Evolutionary conservation across 2,113 vertebrate species (phyloP), one percentile per base, ranked within the genome.

Genomic region (Rhinolophus ferrumequinum): DNA sequence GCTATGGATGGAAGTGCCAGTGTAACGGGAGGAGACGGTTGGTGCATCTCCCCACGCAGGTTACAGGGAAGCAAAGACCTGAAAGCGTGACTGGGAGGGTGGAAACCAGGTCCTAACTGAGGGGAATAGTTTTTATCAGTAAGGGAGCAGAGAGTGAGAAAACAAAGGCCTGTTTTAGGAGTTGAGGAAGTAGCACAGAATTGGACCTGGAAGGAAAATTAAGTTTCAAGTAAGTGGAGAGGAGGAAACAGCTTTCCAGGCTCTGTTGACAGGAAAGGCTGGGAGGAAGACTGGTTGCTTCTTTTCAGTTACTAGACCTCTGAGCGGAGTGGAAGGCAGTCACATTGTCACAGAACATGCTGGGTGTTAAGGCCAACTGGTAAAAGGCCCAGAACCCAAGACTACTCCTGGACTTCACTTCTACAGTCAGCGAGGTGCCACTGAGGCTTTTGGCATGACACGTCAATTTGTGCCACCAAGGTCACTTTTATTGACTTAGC

Each of bases 401-500:
- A 28, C 30, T 83, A 3, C 47, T 58, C 16, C n/a, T 28, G n/a
- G 79, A 70, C 70, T 60, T 79, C 52, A 56, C 81, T 60, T 77
- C 19, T 41, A 66, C 5, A 64, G 56, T 44, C 44, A 33, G n/a
- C 5, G 30, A 47, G 60, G 44, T 69, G 24, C 66, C 87, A 41
- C 9, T 58, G 66, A 38, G 81, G 50, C 52, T 85, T 64, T 76
- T 1, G 44, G 44, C 26, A 12, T 28, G 18, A 12, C 81, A 15
- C n/a, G 33, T 66, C 66, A 64, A 16, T 92, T 82, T 66, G 38
- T 67, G 69, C 67, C 35, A 50, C 90, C n/a, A 54, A 92, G 62
- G 11, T 77, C 62, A 79, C 52, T 86, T 76, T 58, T 88, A 66
- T 88, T 85, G 58, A 93, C 21, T 66, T 94, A 89, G 60, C 60